Evolutionary conservation across 2,113 vertebrate genomes (phyloP).

Genomic region (Osmerus eperlanus): DNA sequence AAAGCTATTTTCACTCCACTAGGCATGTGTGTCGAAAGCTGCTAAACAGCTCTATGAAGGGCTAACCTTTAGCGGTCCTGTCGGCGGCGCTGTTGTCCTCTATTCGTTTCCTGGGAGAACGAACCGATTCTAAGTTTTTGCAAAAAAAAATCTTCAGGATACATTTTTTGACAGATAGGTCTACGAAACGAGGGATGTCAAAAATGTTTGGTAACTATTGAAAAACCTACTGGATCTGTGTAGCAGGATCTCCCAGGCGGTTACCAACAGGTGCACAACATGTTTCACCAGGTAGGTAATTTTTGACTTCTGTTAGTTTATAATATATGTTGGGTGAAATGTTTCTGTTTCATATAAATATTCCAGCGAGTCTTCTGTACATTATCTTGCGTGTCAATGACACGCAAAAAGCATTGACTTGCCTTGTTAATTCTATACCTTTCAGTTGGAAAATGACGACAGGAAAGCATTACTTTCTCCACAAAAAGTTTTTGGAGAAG

Average conservation of each 20-base stretch:
- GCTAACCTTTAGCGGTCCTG: background rate
- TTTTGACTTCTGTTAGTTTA: background rate
- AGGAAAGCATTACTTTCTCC: slow-evolving; percentile 66
- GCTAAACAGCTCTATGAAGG: background rate
- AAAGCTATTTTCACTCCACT: slow-evolving; percentile 23
- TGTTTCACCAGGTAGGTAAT: slow-evolving; percentile 54
- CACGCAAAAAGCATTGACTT: background rate
- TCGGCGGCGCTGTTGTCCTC: slow-evolving; percentile 36
- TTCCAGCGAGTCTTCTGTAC: no score
- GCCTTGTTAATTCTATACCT: background rate
- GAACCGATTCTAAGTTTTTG: background rate
- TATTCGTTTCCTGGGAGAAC: background rate
- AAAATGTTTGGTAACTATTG: background rate
- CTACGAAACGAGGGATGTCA: background rate
- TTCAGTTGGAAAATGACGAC: slow-evolving; percentile 67
- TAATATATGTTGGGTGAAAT: background rate
- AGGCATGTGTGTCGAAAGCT: background rate
- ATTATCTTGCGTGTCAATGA: background rate
- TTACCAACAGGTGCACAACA: slow-evolving; percentile 22
- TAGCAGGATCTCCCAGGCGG: no score
- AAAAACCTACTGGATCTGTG: background rate
- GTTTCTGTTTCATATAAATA: background rate
- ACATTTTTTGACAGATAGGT: background rate
- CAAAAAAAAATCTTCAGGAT: no score
- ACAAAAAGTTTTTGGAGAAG: slow-evolving; percentile 44